Evolutionary conservation across 2,888 invertebrate genomes (phyloP), one percentile per base, ranked within the genome.

Genomic region (Phyllotreta striolata): DNA sequence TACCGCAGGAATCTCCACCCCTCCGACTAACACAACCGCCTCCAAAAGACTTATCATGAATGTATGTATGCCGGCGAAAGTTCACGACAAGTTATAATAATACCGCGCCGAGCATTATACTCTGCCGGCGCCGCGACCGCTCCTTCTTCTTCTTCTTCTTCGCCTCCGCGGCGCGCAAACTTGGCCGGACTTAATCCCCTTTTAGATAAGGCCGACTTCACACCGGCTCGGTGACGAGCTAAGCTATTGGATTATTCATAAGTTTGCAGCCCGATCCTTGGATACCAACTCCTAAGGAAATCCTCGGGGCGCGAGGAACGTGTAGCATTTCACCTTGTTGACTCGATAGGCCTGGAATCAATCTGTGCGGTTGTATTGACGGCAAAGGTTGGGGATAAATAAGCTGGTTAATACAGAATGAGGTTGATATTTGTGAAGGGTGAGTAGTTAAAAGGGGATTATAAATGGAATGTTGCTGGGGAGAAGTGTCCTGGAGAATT

Each of bases 211-310:
- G 76, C 74, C 73, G 77, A 78, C 77, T 80, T 70, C 72, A 78
- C 79, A 78, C 79, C 78, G 77, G 78, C 77, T 76, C 75, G 77
- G 77, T 76, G 72, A 77, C 78, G 75, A 72, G 77, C 76, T 79
- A 79, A 80, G 79, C 80, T 76, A 70, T 75, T 77, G 78, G 80
- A 80, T 80, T 80, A 80, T 79, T 80, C 79, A 80, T 80, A 77
- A 80, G 78, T 80, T 70, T 78, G 77, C 75, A 78, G 79, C 78
- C 75, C 77, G 77, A 64, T 79, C 24, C 24, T 78, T 75, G 77
- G 75, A 78, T 78, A 77, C 77, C 78, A 77, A 78, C 79, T 78
- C 78, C 78, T 66, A 72, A 75, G 72, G n/a, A 55, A 41, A 24
- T 24, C 24, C 24, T 24, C 24, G 24, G 24, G 24, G 24, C 4